A percentile compares a stretch with the other conserved stretches of the same genome.
Evolutionary conservation across 2,113 vertebrate genomes (phyloP).

Genomic region (Podarcis muralis): DNA sequence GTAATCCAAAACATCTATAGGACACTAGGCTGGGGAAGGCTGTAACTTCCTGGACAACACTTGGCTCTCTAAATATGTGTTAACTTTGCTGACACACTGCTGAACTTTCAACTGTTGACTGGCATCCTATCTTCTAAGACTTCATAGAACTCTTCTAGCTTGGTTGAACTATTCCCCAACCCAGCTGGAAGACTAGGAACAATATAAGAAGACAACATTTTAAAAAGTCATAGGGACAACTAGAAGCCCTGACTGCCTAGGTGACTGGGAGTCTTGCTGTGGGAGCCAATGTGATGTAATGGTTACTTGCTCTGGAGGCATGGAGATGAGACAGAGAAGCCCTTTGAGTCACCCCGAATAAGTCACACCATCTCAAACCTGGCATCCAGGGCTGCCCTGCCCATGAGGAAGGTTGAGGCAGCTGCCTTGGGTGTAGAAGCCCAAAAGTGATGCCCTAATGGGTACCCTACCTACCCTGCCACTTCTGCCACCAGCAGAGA

Average conservation of each 20-base stretch:
- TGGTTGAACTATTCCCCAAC: neutral
- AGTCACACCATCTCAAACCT: neutral
- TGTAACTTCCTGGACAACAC: no score
- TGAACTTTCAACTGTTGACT: no score
- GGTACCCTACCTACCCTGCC: no score
- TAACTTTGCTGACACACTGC: no score
- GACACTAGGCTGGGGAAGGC: no score
- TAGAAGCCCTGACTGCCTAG: neutral
- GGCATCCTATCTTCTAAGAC: neutral
- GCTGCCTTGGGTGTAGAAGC: no score
- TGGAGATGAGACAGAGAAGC: neutral
- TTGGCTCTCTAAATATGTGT: no score
- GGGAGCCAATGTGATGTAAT: no score
- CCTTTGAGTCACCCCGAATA: neutral
- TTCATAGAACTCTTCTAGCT: neutral
- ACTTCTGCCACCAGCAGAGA: no score
- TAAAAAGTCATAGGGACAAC: neutral
- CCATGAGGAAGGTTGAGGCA: no score
- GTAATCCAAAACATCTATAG: no score
- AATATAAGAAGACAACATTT: neutral
- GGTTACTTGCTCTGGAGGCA: neutral
- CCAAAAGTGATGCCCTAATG: no score
- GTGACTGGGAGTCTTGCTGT: neutral
- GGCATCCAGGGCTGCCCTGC: neutral
- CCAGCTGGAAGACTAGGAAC: neutral